Evolutionary conservation across 1,140 invertebrate species (phyloP), one percentile per base, ranked within the genome.

Genomic region (Ips typographus): DNA sequence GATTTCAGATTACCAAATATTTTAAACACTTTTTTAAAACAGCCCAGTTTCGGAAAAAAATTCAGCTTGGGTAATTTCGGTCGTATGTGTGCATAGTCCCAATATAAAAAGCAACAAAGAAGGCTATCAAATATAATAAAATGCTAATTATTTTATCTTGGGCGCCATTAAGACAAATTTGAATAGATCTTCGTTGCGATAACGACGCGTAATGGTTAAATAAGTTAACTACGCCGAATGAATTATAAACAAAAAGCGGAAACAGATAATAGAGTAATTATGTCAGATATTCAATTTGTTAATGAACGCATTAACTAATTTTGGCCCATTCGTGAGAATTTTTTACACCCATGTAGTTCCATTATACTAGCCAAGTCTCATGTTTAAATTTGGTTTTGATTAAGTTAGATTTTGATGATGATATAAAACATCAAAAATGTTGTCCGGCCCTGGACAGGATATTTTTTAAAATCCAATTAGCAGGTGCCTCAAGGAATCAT

Each of bases 261-360:
- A 65, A 55, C 1, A 41, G 62, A 65, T 65, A 65, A 65, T 65
- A 65, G 47, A 65, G 62, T 65, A 65, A 65, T 65, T 65, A 65
- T 55, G 62, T 65, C 62, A 65, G 56, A 65, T 65, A 55, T 64
- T 65, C 62, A 65, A 65, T 65, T 65, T 65, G 62, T 65, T 65
- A 65, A 65, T 55, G 52, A 47, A 65, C 36, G 62, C 62, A 65
- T 65, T 65, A 65, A 56, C 52, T 65, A 65, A 65, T 65, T 65
- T 65, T 52, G 52, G 47, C 40, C 37, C 22, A 51, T 65, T 43
- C 62, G 62, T 65, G 62, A 56, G 62, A 65, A 65, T 65, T 43
- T 40, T 56, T 65, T 55, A 65, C 62, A 42, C 52, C 40, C 49
- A 37, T 65, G 62, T 65, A 55, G 56, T 40, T 36, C 51, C 36